Percentiles rank a stretch among this genome's conserved stretches.
Conservation (phyloP, 2,113 vertebrate species). For the Campylomormyrus numenius region DNA sequence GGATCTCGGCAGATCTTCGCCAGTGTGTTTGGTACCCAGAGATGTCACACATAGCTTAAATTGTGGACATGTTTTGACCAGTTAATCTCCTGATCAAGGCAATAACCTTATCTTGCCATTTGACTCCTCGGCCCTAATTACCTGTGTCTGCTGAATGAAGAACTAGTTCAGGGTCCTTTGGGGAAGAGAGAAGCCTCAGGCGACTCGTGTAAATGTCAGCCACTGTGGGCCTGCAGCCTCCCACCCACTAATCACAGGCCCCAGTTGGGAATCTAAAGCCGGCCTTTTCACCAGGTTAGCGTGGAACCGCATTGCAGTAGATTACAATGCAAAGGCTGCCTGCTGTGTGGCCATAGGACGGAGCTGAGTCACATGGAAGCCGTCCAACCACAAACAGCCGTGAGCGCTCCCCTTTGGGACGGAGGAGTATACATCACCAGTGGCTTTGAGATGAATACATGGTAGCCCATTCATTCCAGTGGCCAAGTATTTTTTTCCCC, state of each 20-base stretch:
- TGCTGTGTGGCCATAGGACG: background rate
- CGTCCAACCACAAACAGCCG: constrained; percentile 8
- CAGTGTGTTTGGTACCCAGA: background rate
- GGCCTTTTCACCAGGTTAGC: background rate
- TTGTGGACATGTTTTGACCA: background rate
- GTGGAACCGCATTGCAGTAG: background rate
- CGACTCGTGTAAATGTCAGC: background rate
- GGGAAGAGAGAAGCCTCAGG: background rate
- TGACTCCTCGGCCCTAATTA: background rate
- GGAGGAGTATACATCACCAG: background rate
- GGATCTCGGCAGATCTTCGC: background rate
- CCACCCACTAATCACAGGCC: background rate
- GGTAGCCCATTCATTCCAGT: background rate
- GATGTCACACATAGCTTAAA: background rate
- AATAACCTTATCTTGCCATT: background rate
- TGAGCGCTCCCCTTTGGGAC: background rate
- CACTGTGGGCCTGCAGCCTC: background rate
- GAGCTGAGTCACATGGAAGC: background rate
- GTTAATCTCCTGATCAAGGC: background rate
- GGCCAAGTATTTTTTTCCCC: background rate
- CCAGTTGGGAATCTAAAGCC: too few relatives aligned
- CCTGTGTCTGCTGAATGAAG: background rate
- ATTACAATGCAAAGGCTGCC: background rate
- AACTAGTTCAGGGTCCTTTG: background rate
- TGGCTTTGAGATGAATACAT: background rate